A percentile compares a stretch with the other conserved stretches of the same genome.
These are phyloP conservation scores for Monopis laevigella DNA, from an alignment of 2,888 invertebrate species.

Conservation along the genomic window DNA sequence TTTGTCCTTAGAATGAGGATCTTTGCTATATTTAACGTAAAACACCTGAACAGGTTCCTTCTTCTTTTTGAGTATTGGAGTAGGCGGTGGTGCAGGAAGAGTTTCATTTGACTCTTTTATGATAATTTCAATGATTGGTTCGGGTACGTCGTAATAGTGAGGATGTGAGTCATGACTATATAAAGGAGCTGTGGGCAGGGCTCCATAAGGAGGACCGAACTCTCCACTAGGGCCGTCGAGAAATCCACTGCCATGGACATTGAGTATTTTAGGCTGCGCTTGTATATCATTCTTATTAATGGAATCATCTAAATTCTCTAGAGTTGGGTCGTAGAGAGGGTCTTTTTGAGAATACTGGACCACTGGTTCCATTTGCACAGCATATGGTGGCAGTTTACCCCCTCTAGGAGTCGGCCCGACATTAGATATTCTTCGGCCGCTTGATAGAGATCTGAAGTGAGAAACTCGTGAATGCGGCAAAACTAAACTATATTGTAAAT, in stretches of 20 bases:
- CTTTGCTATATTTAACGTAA: conserved; percentile 91
- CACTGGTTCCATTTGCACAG: conserved; percentile 83
- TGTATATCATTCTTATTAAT: conserved; percentile 55
- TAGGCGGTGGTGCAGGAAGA: conserved; percentile 71
- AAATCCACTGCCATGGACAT: conserved; percentile 33
- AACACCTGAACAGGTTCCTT: conserved; percentile 91
- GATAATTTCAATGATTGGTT: conserved; percentile 92
- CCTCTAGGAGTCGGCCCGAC: conserved; percentile 44
- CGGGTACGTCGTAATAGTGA: conserved; percentile 79
- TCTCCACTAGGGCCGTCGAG: conserved; percentile 50
- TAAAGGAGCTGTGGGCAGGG: conserved; percentile 53
- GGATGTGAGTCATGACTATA: conserved; percentile 52
- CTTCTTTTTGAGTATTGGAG: conserved; percentile 57
- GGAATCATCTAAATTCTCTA: conserved; percentile 54
- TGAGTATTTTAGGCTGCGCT: conserved; percentile 57
- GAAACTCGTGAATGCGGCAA: conserved; percentile 65
- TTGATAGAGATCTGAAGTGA: conserved; percentile 58
- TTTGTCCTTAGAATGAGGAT: conserved; percentile 76
- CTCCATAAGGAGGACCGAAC: conserved; percentile 56
- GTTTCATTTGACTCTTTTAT: conserved; percentile 90
- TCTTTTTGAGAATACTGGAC: conserved; percentile 83
- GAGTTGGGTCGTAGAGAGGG: conserved; percentile 73
- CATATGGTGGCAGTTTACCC: conserved; percentile 72
- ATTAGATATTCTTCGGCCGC: conserved; percentile 64
- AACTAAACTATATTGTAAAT: conserved; percentile 68